Base-by-base conservation (phyloP, 2,797 vertebrate species). In the Sandelia bainsii region DNA sequence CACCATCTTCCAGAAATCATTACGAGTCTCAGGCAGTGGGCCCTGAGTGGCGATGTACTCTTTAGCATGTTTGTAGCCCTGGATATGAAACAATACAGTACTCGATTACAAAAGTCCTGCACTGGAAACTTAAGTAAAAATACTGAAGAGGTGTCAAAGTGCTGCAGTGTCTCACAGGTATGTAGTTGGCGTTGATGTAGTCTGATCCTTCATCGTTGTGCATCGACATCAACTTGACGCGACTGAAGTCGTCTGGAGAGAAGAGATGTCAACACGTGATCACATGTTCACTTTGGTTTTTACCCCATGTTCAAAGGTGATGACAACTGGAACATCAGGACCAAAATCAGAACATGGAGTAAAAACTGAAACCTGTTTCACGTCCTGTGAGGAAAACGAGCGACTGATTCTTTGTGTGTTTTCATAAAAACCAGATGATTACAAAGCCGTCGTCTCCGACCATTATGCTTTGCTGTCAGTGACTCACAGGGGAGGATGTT, bases 1-100 rank as follows among this genome's bases (percentile, higher is more conserved):
- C 12, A 98, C 95, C 98, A 99, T 99, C 92, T 95, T 98, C 98
- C 97, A 99, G 92, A 99, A 99, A 63, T 99, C 97, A 11, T 98
- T 98, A 19, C 97, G 94, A 0, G 98, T 99, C 81, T 99, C 97
- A 0, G 98, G 97, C 64, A 99, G 92, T 0, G 98, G 98, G 0
- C 98, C 98, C 90, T 99, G 98, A 0, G 98, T 99, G 77, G 98
- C 98, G 39, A 99, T 98, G 79, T 98, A 99, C 87, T 99, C 98
- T 3, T 94, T 95, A 0, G 94, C 77, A 1, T 94, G 96, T 87
- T 94, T 97, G 90, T 98, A 97, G 1, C 98, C 98, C 98, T 99
- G 82, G 32, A 74, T 6, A 19, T 11, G 11, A 20, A 10, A 65
- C 37, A 32, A 6, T 6, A 6, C 49, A 61, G 0, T 19, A 37